Evolutionary conservation across 37 sponge, comb jelly and placozoan species (phyloP), one percentile per base, ranked within the genome.

Genomic region (Corticium candelabrum): DNA sequence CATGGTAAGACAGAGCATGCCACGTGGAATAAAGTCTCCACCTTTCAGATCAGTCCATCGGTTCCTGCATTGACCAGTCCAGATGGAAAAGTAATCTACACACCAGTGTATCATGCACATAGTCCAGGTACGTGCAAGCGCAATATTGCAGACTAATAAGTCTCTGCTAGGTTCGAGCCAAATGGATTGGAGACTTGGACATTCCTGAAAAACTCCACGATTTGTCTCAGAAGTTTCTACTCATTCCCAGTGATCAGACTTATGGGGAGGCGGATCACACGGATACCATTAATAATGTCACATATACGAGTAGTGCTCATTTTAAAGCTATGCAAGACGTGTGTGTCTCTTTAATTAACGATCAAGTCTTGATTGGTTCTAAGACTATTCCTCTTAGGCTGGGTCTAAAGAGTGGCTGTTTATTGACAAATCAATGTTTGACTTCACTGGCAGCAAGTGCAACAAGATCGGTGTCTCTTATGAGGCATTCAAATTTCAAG

Each of bases 341-440:
- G n/a, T n/a, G n/a, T n/a, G n/a, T n/a, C n/a, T n/a, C n/a, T n/a
- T n/a, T n/a, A n/a, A n/a, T n/a, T n/a, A n/a, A n/a, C n/a, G n/a
- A n/a, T n/a, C n/a, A n/a, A n/a, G n/a, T n/a, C n/a, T n/a, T n/a
- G n/a, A n/a, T n/a, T n/a, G n/a, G n/a, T n/a, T n/a, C n/a, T n/a
- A n/a, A n/a, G n/a, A n/a, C n/a, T n/a, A n/a, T n/a, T n/a, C n/a
- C n/a, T 2, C 30, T 1, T 41, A 90, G 91, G 85, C 76, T 76
- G 91, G 89, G 7, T 74, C 80, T 34, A 38, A 80, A 0, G 82
- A 88, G 32, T 91, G 86, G 86, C 74, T 92, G 38, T 36, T 92
- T 0, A 81, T 88, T 21, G 90, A 88, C 76, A 85, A 84, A 38
- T 82, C 85, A 41, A 73, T 88, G 77, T 68, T 85, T 2, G 90